Conservation (phyloP, 2,113 vertebrate species). For the Hyperoodon ampullatus region DNA sequence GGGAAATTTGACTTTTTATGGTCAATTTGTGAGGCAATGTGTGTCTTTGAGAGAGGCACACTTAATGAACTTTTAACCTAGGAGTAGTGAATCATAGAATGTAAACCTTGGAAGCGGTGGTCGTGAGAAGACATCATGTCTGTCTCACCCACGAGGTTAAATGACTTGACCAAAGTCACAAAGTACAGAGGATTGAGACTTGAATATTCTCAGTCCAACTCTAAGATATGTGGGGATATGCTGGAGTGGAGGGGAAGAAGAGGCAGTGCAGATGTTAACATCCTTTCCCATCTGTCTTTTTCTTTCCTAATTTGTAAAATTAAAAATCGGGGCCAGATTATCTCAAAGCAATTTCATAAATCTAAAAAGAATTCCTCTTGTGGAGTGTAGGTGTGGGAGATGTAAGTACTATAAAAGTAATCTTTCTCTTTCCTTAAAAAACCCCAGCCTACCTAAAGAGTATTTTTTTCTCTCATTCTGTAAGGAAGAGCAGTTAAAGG, state of each 20-base stretch:
- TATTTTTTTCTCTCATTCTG: neutral
- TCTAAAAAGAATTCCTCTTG: neutral
- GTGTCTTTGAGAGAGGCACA: neutral
- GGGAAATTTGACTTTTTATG: neutral
- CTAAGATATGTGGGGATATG: neutral
- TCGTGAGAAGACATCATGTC: neutral
- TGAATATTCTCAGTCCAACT: neutral
- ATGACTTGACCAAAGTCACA: neutral
- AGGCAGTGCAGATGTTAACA: neutral
- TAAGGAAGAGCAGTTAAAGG: neutral
- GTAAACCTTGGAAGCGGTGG: neutral
- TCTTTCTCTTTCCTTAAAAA: constrained; percentile 9
- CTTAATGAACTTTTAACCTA: neutral
- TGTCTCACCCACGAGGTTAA: neutral
- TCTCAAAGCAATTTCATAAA: neutral
- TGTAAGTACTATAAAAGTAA: neutral
- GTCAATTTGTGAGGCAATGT: neutral
- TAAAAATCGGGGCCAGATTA: neutral
- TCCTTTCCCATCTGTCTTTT: neutral
- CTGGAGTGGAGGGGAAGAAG: neutral
- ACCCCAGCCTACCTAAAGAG: neutral
- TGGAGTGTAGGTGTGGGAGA: neutral
- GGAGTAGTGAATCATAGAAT: neutral
- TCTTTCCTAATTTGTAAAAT: neutral
- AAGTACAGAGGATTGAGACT: neutral